A percentile compares a stretch with the other conserved stretches of the same genome.
phyloP scores from a whole-genome alignment of 1,140 invertebrate genomes.

The Melanaphis sacchari region DNA sequence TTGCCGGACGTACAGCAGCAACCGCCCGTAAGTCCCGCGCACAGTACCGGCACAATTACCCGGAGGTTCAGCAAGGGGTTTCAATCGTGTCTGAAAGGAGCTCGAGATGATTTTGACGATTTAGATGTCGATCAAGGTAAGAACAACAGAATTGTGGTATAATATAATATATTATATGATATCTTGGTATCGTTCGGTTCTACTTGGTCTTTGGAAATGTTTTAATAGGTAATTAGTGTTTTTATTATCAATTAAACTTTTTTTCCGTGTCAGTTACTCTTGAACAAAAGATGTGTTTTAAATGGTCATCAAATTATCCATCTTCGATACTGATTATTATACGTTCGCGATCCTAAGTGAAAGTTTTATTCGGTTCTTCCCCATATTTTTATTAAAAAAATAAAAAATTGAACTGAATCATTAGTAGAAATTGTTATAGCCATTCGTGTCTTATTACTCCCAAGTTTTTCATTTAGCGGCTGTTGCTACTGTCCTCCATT shows the following conservation, averaged over 20 bases:
- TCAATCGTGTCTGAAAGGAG: constrained; percentile 61
- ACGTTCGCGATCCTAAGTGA: background rate
- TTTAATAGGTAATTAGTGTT: background rate
- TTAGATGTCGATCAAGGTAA: constrained; percentile 59
- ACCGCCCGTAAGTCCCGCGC: constrained; percentile 41
- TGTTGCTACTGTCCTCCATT: background rate
- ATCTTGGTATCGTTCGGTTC: too few species aligned
- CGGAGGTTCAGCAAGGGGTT: constrained; percentile 61
- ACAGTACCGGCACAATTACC: constrained; percentile 55
- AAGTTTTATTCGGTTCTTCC: background rate
- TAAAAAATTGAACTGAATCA: background rate
- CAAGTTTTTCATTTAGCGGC: background rate
- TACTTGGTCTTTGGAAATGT: background rate
- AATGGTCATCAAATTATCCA: background rate
- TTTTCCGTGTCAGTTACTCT: background rate
- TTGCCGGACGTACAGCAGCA: constrained; percentile 45
- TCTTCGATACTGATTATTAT: background rate
- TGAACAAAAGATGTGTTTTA: background rate
- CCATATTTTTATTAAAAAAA: background rate
- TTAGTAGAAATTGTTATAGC: background rate
- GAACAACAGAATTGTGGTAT: background rate
- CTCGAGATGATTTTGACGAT: constrained; percentile 59
- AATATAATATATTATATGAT: too few species aligned
- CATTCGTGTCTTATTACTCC: background rate
- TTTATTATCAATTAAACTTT: background rate